These are phyloP conservation scores for Theocolax elegans DNA, from an alignment of 1,140 invertebrate species.

Conservation along the genomic window DNA sequence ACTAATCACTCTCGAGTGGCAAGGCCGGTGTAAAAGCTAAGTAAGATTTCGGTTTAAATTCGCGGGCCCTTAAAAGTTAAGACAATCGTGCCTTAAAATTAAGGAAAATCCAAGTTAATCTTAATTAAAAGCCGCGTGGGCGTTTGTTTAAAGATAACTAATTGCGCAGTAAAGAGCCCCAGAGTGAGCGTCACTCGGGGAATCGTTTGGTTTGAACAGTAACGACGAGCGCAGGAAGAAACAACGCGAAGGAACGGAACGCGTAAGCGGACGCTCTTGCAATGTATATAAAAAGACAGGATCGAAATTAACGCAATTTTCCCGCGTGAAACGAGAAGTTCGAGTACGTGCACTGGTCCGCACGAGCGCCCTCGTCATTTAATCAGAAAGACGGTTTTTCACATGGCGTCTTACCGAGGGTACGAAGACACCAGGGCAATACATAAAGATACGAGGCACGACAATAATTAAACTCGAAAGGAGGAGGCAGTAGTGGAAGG, in stretches of 20 bases:
- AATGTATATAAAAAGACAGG: neutral
- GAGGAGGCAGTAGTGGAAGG: conserved; percentile 13
- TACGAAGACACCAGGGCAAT: conserved; percentile 10
- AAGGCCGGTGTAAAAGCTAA: too few species aligned
- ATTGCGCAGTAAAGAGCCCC: neutral
- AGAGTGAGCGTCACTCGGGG: too few species aligned
- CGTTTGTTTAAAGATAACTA: conserved; percentile 16
- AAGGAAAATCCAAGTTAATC: neutral
- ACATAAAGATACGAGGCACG: conserved; percentile 39
- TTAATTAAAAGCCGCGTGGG: conserved; percentile 27
- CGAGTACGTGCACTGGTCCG: conserved; percentile 21
- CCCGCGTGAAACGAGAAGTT: neutral
- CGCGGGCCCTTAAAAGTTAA: neutral
- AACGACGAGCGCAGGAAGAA: too few species aligned
- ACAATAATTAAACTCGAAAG: conserved; percentile 42
- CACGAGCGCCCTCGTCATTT: conserved; percentile 28
- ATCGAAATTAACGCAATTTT: conserved; percentile 33
- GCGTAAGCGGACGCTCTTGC: neutral
- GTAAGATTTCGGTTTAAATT: too few species aligned
- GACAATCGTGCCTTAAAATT: conserved; percentile 3
- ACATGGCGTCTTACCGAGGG: conserved; percentile 10
- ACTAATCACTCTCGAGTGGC: too few species aligned
- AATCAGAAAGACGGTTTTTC: conserved; percentile 38
- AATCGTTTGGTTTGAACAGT: too few species aligned
- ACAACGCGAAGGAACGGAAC: too few species aligned